Conservation (phyloP, 2,797 vertebrate genomes). For the Rhinella marina region DNA sequence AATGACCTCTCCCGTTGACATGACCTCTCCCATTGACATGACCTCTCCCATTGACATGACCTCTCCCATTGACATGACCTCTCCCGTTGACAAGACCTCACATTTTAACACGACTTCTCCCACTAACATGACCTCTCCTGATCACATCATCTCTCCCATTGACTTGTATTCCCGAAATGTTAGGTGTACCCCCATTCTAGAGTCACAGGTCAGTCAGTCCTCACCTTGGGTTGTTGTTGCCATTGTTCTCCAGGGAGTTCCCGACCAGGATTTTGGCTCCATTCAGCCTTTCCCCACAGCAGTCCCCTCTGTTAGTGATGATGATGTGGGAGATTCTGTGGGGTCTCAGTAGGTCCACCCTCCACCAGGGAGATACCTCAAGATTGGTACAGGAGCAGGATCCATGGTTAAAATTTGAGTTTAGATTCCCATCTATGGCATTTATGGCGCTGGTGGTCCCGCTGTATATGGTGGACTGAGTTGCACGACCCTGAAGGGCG, state of each 20-base stretch:
- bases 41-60: too few relatives aligned
- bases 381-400: neutral
- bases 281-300: constrained; percentile 23
- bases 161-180: neutral
- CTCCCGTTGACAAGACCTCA: too few relatives aligned
- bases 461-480: neutral
- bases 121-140: too few relatives aligned
- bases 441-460: neutral
- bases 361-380: constrained; percentile 33
- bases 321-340: constrained; percentile 16
- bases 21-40: too few relatives aligned
- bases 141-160: neutral
- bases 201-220: neutral
- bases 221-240: constrained; percentile 20
- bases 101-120: too few relatives aligned
- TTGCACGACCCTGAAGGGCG: constrained; percentile 1
- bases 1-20: too few relatives aligned
- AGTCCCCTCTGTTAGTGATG: constrained; percentile 46
- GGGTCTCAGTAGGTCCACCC: constrained; percentile 27
- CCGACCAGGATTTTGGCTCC: constrained; percentile 4
- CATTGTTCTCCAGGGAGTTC: constrained; percentile 21
- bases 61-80: too few relatives aligned
- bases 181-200: neutral
- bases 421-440: neutral
- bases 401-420: neutral